Conservation (phyloP, 2,113 vertebrate genomes). For the Upupa epops region DNA sequence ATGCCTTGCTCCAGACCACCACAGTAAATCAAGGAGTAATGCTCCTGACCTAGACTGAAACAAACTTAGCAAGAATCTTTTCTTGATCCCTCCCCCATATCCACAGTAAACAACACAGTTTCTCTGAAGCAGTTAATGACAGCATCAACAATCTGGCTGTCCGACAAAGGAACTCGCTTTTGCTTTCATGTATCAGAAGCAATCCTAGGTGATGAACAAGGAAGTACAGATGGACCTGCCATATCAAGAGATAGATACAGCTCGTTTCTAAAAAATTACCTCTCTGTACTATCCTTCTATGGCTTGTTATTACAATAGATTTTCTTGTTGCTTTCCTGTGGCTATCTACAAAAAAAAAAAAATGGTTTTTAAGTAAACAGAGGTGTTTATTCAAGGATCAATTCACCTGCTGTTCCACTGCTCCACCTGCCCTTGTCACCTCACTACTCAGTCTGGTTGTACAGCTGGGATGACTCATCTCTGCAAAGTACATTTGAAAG, state of each 20-base stretch:
- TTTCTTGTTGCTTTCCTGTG: slow-evolving; percentile 31
- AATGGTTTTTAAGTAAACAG: slow-evolving; percentile 40
- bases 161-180: not conserved
- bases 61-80: not conserved
- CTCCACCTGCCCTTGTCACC: slow-evolving; percentile 34
- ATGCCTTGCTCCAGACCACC: not conserved
- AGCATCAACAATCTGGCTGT: not conserved
- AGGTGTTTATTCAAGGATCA: slow-evolving; percentile 57
- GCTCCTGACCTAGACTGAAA: not conserved
- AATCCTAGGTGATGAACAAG: not conserved
- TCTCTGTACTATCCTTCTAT: not conserved
- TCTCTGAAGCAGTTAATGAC: not conserved
- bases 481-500: not conserved
- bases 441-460: not conserved
- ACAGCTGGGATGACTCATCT: slow-evolving; percentile 20
- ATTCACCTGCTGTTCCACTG: slow-evolving; percentile 52
- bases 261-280: not conserved
- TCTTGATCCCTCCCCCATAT: not conserved
- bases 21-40: not conserved
- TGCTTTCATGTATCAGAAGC: not conserved
- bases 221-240: not conserved
- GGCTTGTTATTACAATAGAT: not conserved
- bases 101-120: not conserved
- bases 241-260: not conserved
- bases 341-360: slow-evolving; percentile 31